Base-by-base conservation (phyloP, 2,888 invertebrate species). In the Vesta saturnalis region DNA sequence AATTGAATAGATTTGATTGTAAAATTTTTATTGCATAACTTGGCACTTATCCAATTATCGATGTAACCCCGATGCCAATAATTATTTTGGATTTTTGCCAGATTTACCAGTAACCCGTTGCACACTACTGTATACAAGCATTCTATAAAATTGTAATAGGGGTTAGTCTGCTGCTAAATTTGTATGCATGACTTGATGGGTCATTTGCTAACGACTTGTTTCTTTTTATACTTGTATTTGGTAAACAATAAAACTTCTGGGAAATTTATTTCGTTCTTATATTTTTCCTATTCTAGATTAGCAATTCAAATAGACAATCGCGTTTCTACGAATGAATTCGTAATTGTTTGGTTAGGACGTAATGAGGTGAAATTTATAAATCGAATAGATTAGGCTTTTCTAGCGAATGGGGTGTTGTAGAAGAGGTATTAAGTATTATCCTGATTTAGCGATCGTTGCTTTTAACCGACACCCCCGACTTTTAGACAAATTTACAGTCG, bases 401-500 rank as follows among this genome's bases (percentile, higher is more conserved):
- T 19, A 21, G 55, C 30, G 18, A 46, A 15, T 10, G 4, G 72
- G 73, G 74, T 72, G 77, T 77, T 77, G 39, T 39, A 77, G 74
- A 76, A 74, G 60, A 70, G 77, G 77, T 77, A 76, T 79, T 77
- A 77, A 74, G 79, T 76, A 79, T 81, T 78, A 81, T 81, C 79
- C 80, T 79, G 80, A 80, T 81, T 80, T 80, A 81, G 78, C 73
- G 76, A 72, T 73, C 75, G 73, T 74, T 71, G 72, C 72, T 74
- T 73, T 72, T 74, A 72, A 72, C 70, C 70, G 74, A 72, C 74
- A 75, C 76, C 64, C 76, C 64, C 71, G 76, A 77, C 76, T 79
- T 79, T 79, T 74, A 77, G 78, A 78, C 78, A 79, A 80, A 80
- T 80, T 80, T 79, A 79, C 77, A 77, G 70, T 79, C 77, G 78